Evolutionary conservation across 2,797 vertebrate genomes (phyloP).

Genomic region (Oryzias sinensis): DNA sequence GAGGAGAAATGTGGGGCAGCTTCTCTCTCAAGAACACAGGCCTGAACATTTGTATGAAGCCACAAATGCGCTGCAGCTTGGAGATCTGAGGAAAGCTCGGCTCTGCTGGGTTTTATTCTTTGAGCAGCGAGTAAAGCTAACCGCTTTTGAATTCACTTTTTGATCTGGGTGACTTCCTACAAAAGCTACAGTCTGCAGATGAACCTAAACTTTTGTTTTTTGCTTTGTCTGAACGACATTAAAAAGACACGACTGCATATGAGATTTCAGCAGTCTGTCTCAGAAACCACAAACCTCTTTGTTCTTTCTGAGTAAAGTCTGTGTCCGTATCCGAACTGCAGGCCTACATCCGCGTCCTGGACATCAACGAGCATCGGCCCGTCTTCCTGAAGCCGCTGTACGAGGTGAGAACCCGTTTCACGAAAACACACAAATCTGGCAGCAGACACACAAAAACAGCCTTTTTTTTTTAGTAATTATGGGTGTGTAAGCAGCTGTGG

Average conservation of each 20-base stretch:
- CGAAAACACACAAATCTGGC: neutral
- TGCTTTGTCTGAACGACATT: too few relatives aligned
- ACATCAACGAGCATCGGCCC: constrained; percentile 91
- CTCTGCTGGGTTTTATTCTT: too few relatives aligned
- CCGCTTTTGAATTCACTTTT: too few relatives aligned
- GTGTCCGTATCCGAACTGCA: constrained; percentile 48
- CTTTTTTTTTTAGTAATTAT: too few relatives aligned
- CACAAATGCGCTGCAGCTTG: too few relatives aligned
- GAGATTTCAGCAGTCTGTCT: neutral
- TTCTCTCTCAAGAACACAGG: too few relatives aligned
- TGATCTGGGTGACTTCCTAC: neutral
- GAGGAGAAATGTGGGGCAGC: too few relatives aligned
- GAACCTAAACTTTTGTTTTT: neutral
- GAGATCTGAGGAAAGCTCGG: too few relatives aligned
- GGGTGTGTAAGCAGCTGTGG: too few relatives aligned
- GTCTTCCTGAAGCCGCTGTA: constrained; percentile 86
- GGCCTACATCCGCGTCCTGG: constrained; percentile 89
- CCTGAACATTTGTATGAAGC: neutral
- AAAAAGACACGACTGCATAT: neutral
- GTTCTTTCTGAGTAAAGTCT: neutral
- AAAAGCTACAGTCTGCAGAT: neutral
- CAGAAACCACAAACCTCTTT: neutral
- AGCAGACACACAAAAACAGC: neutral
- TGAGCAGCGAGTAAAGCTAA: too few relatives aligned
- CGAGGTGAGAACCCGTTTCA: constrained; percentile 50